These are phyloP conservation scores for Bilobella aurantiaca DNA, from an alignment of 1,140 invertebrate genomes.

Conservation along the genomic window DNA sequence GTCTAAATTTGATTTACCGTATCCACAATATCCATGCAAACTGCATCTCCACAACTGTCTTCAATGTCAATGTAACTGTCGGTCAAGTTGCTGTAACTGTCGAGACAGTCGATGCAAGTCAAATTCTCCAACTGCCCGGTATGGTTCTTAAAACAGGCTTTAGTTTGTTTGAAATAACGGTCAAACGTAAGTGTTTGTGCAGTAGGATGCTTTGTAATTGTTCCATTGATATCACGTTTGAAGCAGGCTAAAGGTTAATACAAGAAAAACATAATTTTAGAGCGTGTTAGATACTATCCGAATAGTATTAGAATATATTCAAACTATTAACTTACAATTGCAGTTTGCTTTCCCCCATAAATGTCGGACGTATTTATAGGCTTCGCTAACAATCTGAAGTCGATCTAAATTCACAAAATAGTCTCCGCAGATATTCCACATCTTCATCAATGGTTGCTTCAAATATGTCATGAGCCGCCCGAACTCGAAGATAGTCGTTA, in stretches of 20 bases:
- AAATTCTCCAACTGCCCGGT: neutral
- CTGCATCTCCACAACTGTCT: constrained; percentile 22
- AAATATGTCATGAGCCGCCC: constrained; percentile 21
- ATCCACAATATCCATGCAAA: constrained; percentile 33
- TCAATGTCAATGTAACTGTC: constrained; percentile 25
- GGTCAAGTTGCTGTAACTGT: constrained; percentile 23
- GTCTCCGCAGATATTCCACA: constrained; percentile 27
- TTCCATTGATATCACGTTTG: constrained; percentile 11
- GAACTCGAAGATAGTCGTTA: constrained; percentile 16
- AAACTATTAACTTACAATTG: constrained; percentile 30
- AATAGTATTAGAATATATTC: no score
- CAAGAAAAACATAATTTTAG: no score
- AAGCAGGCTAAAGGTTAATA: constrained; percentile 19
- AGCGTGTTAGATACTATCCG: no score
- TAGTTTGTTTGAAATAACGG: constrained; percentile 6
- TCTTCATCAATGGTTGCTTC: constrained; percentile 23
- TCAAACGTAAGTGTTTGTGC: constrained; percentile 19
- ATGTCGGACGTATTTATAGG: constrained; percentile 24
- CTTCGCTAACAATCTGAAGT: constrained; percentile 23
- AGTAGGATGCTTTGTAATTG: constrained; percentile 5
- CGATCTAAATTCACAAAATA: constrained; percentile 29
- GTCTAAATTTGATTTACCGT: constrained; percentile 13
- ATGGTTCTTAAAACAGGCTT: constrained; percentile 17
- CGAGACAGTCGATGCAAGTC: constrained; percentile 22
- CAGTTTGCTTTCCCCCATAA: constrained; percentile 32